These are phyloP conservation scores for Poeciliopsis gracilis DNA, from an alignment of 2,797 vertebrate species.

Conservation along the genomic window DNA sequence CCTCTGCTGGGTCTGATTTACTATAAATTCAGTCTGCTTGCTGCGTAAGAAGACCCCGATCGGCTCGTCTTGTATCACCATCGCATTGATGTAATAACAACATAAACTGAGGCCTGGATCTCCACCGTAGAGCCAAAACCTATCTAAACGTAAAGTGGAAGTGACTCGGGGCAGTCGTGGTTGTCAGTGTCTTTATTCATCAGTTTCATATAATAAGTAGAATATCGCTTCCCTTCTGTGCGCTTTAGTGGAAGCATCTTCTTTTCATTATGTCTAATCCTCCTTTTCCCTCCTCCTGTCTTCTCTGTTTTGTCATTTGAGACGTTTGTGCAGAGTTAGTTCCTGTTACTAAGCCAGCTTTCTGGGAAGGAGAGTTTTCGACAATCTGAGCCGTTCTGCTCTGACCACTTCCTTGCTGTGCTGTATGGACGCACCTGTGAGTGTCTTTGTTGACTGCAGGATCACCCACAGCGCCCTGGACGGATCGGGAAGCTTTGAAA, in stretches of 20 bases:
- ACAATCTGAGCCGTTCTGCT: conserved; percentile 36
- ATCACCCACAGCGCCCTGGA: neutral
- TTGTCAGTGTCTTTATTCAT: conserved; percentile 22
- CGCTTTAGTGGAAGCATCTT: conserved; percentile 37
- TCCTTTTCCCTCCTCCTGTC: conserved; percentile 15
- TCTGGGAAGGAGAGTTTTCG: conserved; percentile 56
- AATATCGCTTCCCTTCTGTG: conserved; percentile 11
- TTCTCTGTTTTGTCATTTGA: conserved; percentile 52
- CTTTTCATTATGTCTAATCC: conserved; percentile 40
- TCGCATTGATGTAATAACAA: conserved; percentile 40
- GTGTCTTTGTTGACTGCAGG: conserved; percentile 25
- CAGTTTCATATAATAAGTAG: conserved; percentile 19
- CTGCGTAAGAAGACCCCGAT: conserved; percentile 49
- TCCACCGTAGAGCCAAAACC: conserved; percentile 12
- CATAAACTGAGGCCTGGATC: conserved; percentile 9
- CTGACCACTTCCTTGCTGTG: conserved; percentile 36
- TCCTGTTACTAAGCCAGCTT: conserved; percentile 41
- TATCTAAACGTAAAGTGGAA: conserved; percentile 15
- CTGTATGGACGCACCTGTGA: conserved; percentile 9
- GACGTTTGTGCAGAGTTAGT: conserved; percentile 26
- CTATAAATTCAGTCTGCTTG: conserved; percentile 36
- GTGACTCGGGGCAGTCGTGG: conserved; percentile 8
- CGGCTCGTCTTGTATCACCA: conserved; percentile 32
- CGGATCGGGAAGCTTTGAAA: neutral
- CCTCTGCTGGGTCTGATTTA: conserved; percentile 53